Base-by-base conservation (phyloP, 2,113 vertebrate genomes). In the Puffinus mauretanicus region DNA sequence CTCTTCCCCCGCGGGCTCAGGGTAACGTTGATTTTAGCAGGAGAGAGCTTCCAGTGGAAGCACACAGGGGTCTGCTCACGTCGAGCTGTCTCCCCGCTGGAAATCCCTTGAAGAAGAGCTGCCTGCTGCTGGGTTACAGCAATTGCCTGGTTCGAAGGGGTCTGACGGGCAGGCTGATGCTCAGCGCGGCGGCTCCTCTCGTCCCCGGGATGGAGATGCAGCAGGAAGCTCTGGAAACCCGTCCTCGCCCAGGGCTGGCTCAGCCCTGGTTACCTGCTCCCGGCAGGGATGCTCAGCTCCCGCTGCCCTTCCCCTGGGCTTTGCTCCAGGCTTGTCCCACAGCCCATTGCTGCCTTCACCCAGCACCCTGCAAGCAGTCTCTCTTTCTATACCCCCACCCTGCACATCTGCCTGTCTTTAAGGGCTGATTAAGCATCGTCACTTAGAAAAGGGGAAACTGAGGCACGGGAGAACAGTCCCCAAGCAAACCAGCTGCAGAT, bases 361-460 rank as follows among this genome's bases (percentile, higher is more conserved):
- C 25, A 8, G 9, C 51, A 13, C 16, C 85, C 70, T 13, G 24
- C 30, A 9, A 16, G 14, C 16, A 10, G 2, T 3, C 14, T 7
- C 55, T 30, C 36, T 38, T 46, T 47, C 47, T 7, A 19, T 19
- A 5, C 52, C 34, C 67, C 10, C 5, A 5, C 10, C 24, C n/a
- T 9, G 5, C 42, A 7, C 71, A 34, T 2, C 60, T 24, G 34
- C 49, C 13, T 0, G 1, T 32, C 30, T 18, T 16, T 16, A 14
- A 7, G 34, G 70, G 16, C 3, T 6, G n/a, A n/a, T 10, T 17
- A 26, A 40, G 27, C 57, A 42, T 3, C 51, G 42, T 42, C 55
- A 1, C 27, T 54, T 3, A 1, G 77, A 16, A 72, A 64, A 6
- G 32, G 90, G 30, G 38, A 95, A 72, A 83, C 83, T 6, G 47